These are phyloP conservation scores for Pristionchus mayeri DNA, from an alignment of 2,888 invertebrate species.

Conservation along the genomic window DNA sequence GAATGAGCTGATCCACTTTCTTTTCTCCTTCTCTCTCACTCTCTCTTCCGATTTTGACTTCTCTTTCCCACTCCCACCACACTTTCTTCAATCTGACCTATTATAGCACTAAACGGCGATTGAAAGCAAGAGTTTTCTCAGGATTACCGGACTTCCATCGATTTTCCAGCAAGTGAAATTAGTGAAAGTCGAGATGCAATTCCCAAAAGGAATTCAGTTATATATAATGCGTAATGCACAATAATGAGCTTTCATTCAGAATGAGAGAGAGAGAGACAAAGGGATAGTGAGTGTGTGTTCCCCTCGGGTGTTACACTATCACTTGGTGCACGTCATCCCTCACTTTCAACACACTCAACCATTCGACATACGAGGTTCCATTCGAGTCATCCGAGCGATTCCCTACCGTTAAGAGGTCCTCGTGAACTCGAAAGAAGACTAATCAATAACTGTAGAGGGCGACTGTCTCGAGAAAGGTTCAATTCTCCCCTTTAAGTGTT, in stretches of 20 bases:
- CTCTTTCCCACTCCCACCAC: slow-evolving; percentile 16
- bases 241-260: neutral
- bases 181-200: neutral
- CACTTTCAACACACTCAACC: neutral
- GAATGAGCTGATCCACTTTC: slow-evolving; percentile 46
- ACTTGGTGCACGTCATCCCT: neutral
- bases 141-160: slow-evolving; percentile 30
- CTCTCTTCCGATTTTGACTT: slow-evolving; percentile 39
- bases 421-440: neutral
- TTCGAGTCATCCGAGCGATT: neutral
- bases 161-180: neutral
- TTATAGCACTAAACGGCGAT: slow-evolving; percentile 47
- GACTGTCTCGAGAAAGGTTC: neutral
- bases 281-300: neutral
- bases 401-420: neutral
- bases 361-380: neutral
- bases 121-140: slow-evolving; percentile 33
- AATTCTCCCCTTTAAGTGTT: neutral
- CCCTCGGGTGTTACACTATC: neutral
- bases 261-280: neutral
- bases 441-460: slow-evolving; percentile 37
- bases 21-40: slow-evolving; percentile 7
- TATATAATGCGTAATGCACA: neutral
- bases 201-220: neutral
- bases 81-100: slow-evolving; percentile 43